Evolutionary conservation across 2,113 vertebrate species (phyloP), one percentile per base, ranked within the genome.

Genomic region (Podarcis cretensis): DNA sequence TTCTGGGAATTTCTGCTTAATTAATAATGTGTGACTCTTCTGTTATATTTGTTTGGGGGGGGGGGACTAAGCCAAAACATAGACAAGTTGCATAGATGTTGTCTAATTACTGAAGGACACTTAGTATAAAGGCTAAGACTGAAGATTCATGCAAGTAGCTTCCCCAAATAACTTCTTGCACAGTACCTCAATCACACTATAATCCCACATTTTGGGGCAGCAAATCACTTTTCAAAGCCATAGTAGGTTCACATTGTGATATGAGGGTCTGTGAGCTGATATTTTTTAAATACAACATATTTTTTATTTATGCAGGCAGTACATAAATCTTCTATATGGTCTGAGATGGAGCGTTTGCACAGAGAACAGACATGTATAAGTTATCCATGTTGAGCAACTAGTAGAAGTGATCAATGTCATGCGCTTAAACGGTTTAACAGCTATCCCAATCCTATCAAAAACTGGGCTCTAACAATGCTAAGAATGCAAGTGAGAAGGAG

Each of bases 41-140:
- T 10, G 6, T 66, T 54, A 9, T 48, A 54, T 54, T 69, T 78
- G 84, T 35, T 35, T 35, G 35, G 35, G 35, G 35, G 30, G 8
- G 0, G 81, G 32, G 9, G 1, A 25, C 92, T 81, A 35, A 92
- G n/a, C 48, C 30, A 80, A 87, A 65, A n/a, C 40, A 69, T 25
- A 48, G 2, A 10, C 37, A 2, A 48, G 68, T 9, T 37, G 5
- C 8, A 83, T 89, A 89, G 23, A 16, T 65, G 35, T 71, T 90
- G 20, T 5, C 77, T 86, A 75, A 89, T 69, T 59, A 81, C 6
- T 20, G 71, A 88, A 92, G 87, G 21, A n/a, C 87, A 78, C 66
- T 81, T 83, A 18, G 23, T 94, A 37, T 69, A 35, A 57, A 35
- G n/a, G 4, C 37, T 3, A 79, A 40, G 30, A 79, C 16, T 25